Conservation (phyloP, 2,797 vertebrate species). For the Falco novaeseelandiae region DNA sequence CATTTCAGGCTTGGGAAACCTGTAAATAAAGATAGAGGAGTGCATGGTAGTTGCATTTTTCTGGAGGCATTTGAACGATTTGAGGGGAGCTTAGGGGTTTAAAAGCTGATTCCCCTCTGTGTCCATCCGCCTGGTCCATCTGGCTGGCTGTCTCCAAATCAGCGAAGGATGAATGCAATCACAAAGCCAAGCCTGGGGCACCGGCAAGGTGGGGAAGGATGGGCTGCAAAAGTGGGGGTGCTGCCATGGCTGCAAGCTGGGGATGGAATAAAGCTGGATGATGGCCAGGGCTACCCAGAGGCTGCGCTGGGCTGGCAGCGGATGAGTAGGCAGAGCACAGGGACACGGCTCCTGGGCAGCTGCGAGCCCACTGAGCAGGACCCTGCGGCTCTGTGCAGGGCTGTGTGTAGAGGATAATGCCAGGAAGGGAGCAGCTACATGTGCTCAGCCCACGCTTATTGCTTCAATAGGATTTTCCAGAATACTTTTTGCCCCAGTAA, state of each 20-base stretch:
- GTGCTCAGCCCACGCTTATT: fast-evolving
- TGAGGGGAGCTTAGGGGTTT: not conserved
- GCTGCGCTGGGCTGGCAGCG: not conserved
- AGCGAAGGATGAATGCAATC: not conserved
- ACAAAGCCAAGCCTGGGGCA: not conserved
- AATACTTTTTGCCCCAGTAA: not conserved
- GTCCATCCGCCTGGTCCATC: not conserved
- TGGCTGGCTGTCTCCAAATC: not conserved
- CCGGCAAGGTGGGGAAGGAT: not conserved
- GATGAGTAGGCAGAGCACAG: not conserved
- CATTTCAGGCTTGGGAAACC: not conserved
- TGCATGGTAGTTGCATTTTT: not conserved
- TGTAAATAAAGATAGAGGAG: not conserved
- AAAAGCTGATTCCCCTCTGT: not conserved
- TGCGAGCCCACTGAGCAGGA: fast-evolving
- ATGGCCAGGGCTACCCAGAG: not conserved
- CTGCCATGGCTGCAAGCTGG: not conserved
- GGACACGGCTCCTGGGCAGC: not conserved
- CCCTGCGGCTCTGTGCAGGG: not conserved
- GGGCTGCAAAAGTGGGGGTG: not conserved
- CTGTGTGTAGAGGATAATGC: not conserved
- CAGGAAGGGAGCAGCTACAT: not conserved
- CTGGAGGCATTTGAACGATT: not conserved
- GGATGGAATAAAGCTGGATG: not conserved
- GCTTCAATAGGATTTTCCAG: not conserved